Evolutionary conservation across 2,888 invertebrate genomes (phyloP).

Genomic region (Dusona sp.): DNA sequence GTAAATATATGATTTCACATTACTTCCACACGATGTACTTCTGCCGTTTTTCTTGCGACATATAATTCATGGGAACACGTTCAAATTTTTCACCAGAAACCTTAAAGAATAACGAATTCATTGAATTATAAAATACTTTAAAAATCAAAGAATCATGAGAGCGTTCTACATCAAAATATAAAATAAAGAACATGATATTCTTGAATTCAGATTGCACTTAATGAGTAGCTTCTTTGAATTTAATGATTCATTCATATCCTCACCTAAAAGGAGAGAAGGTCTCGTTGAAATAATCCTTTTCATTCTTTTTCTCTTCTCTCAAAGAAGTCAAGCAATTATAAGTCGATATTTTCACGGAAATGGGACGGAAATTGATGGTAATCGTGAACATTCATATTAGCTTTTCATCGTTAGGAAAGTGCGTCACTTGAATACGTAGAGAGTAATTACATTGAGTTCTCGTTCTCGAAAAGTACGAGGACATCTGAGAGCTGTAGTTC

Average conservation of each 20-base stretch:
- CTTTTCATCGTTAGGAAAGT: conserved; percentile 17
- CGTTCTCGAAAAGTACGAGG: conserved; percentile 16
- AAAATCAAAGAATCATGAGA: not conserved
- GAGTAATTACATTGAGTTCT: conserved; percentile 4
- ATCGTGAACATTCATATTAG: conserved; percentile 1
- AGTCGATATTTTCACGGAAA: not conserved
- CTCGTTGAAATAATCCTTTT: not conserved
- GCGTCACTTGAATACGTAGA: conserved; percentile 1
- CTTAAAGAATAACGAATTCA: not conserved
- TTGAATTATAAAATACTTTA: not conserved
- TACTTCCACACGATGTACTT: conserved; percentile 9
- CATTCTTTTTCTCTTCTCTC: not conserved
- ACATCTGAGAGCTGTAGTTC: conserved; percentile 56
- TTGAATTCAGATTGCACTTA: not conserved
- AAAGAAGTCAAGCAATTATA: not conserved
- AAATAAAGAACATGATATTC: not conserved
- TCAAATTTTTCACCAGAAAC: not conserved
- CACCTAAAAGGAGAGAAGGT: not conserved
- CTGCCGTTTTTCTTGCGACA: not conserved
- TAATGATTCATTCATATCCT: not conserved
- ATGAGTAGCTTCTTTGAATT: not conserved
- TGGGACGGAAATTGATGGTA: not conserved
- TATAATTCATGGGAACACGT: conserved; percentile 8
- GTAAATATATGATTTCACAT: conserved; percentile 15
- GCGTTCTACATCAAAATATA: not conserved